A percentile compares a stretch with the other conserved stretches of the same genome.
These are phyloP conservation scores for Siniperca knerii DNA, from an alignment of 2,113 vertebrate species.

Conservation along the genomic window DNA sequence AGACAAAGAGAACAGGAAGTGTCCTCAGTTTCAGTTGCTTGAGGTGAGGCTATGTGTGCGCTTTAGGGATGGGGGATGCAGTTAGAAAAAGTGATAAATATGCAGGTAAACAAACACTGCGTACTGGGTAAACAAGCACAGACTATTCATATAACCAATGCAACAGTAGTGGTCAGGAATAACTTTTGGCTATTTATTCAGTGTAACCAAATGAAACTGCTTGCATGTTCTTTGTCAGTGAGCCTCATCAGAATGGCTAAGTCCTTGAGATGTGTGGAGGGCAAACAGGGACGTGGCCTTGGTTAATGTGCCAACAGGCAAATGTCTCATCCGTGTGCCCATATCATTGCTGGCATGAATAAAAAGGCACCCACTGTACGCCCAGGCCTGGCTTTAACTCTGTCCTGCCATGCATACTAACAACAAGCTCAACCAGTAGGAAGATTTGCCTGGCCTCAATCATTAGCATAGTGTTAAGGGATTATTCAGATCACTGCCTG, in stretches of 20 bases:
- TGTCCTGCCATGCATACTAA: conserved; percentile 76
- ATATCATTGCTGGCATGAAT: conserved; percentile 68
- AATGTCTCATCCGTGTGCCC: conserved; percentile 70
- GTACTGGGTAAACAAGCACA: conserved; percentile 32
- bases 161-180: conserved; percentile 28
- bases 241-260: conserved; percentile 50
- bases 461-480: conserved; percentile 76
- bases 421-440: conserved; percentile 74
- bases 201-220: conserved; percentile 24
- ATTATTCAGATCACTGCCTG: conserved; percentile 81
- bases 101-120: conserved; percentile 37
- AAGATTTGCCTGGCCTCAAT: conserved; percentile 54
- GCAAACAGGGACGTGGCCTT: conserved; percentile 64
- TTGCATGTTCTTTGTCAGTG: conserved; percentile 46
- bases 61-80: not conserved
- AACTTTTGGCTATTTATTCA: conserved; percentile 33
- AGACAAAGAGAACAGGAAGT: conserved; percentile 51
- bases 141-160: conserved; percentile 4
- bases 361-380: conserved; percentile 61
- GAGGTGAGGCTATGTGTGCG: not conserved
- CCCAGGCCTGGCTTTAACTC: conserved; percentile 61
- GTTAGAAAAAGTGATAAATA: conserved; percentile 24
- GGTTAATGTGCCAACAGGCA: conserved; percentile 71
- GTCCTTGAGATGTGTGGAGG: conserved; percentile 73
- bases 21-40: conserved; percentile 40